Percentiles rank a stretch among this genome's conserved stretches.
Conservation (phyloP, 1,140 invertebrate species). For the Drosophila prosaltans region DNA sequence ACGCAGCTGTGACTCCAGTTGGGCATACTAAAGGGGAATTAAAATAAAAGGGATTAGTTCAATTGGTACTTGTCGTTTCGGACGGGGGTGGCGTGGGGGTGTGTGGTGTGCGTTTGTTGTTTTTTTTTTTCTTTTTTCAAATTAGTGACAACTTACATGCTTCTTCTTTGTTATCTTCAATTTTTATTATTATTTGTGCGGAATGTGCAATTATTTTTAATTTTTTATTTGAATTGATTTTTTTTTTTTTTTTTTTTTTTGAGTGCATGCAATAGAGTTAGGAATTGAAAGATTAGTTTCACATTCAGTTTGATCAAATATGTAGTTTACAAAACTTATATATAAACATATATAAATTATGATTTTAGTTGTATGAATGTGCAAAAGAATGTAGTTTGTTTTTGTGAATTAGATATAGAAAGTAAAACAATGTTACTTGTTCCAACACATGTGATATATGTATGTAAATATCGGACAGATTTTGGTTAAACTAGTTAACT, state of each 20-base stretch:
- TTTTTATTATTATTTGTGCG: slow-evolving; percentile 46
- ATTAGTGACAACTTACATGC: slow-evolving; percentile 69
- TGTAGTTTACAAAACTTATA: not conserved
- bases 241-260: slow-evolving; percentile 25
- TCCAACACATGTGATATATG: no score
- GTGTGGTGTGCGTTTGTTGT: slow-evolving; percentile 30
- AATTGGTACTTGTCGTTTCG: not conserved
- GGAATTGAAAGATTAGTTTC: slow-evolving; percentile 13
- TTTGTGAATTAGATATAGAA: no score
- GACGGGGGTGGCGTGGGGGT: not conserved
- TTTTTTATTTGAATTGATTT: not conserved
- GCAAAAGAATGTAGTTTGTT: no score
- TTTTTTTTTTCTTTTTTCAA: slow-evolving; percentile 24
- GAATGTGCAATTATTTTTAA: slow-evolving; percentile 26
- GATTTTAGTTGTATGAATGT: not conserved
- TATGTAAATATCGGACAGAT: no score
- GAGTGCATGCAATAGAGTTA: slow-evolving; percentile 65
- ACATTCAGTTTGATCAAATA: not conserved
- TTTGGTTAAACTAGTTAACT: no score
- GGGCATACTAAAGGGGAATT: slow-evolving; percentile 85
- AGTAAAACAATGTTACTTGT: no score
- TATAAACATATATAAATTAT: not conserved
- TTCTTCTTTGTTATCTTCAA: slow-evolving; percentile 54
- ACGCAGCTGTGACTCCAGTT: slow-evolving; percentile 87
- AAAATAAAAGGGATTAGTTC: slow-evolving; percentile 12